Base-by-base conservation (phyloP, 64 coral and sea anemone species). In the Platygyra sinensis region DNA sequence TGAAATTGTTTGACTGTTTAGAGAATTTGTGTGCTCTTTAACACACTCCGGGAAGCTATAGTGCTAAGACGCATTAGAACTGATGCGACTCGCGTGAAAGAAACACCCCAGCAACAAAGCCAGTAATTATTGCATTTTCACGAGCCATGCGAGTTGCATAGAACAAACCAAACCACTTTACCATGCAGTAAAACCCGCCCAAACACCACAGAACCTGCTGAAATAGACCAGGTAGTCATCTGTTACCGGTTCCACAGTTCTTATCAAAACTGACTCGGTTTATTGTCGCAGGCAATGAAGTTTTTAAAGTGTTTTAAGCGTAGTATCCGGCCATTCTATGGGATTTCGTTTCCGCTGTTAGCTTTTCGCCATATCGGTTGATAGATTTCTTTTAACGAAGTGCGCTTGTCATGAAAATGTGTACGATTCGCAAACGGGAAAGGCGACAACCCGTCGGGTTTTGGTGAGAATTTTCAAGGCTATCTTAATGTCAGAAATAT, bases 71-170 rank as follows among this genome's bases (percentile, higher is more conserved):
- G 73, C 87, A 22, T 42, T 22, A 29, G 57, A 75, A 89, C 78
- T 94, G 73, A 82, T 77, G 72, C 57, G 19, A 3, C 77, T 84
- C 79, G 87, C 79, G 87, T 94, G 79, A 72, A 63, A 89, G 27
- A 75, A 42, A 84, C 79, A 94, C 92, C 79, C 88, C 60, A 19
- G 49, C 51, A 89, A 94, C 92, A 94, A 94, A 89, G 92, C 28
- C 20, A 67, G 76, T 75, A 94, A 94, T 94, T 89, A 84, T 89
- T 74, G 72, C 57, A 73, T 65, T 94, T 94, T 88, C 36, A 60
- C 27, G 79, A 76, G 39, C 77, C 87, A 82, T 85, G 71, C 76
- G 79, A 85, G 67, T 69, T 72, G 87, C 60, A 72, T 74, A 89
- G 36, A 89, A 69, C 50, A 62, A 89, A 75, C 80, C 13, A 72